Base-by-base conservation (phyloP, 23 tunicate genomes). In the Ascidia mentula region DNA sequence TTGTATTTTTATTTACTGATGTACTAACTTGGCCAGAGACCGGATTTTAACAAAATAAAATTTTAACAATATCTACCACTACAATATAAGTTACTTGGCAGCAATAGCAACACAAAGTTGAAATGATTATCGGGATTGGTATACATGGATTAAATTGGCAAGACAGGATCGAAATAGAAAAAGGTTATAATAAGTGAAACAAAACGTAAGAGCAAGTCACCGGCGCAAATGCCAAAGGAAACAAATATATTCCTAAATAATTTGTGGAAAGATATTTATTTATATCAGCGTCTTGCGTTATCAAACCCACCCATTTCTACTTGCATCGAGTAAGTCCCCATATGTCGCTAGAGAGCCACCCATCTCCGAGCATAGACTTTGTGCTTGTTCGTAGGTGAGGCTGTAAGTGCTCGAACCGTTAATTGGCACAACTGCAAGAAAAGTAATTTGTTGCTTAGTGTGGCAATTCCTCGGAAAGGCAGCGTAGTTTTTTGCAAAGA, bases 261-360 rank as follows among this genome's bases (percentile, higher is more conserved):
- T 42, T 42, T 12, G 53, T 9, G 15, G 15, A 42, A 42, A 42
- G 15, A 9, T 42, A 42, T 42, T 42, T 42, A 42, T 42, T 42
- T 42, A 15, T 42, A 9, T 42, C 53, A 15, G 53, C 53, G 15
- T 42, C 9, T 20, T 24, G 24, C 38, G 12, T 1, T 46, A 4
- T 0, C 59, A 24, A 30, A 36, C 40, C 31, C 46, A 85, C 86
- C 89, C 86, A 40, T 77, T 46, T 40, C 18, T 28, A 18, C 78
- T 40, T 4, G 86, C 84, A 6, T 75, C 61, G 36, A 88, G 77
- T 59, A 93, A 42, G 34, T 93, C 98, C 0, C 69, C 72, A 38
- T 37, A 46, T 32, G 88, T 59, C 28, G 98, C 93, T 22, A 93
- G 79, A 69, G 83, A 59, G 12, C 84, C 93, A 15, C 98, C 98